Evolutionary conservation across 2,888 invertebrate species (phyloP), one percentile per base, ranked within the genome.

Genomic region (Drosophila helvetica): DNA sequence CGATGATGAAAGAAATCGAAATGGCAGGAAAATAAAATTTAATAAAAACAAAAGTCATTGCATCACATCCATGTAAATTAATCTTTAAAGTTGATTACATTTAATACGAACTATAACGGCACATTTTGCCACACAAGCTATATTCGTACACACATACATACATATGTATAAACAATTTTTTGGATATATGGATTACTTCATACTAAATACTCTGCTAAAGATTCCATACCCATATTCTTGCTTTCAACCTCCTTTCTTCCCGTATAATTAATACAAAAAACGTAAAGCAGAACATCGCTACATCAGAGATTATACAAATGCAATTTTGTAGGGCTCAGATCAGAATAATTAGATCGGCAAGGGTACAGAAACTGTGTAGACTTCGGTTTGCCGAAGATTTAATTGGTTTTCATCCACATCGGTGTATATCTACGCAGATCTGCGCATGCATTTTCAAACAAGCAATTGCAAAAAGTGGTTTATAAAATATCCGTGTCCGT

Each of bases 141-240:
- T 7, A 7, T 1, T 33, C 33, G 33, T n/a, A 38, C 7, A 38
- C n/a, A 27, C 43, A 45, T 50, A 56, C 15, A 12, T 43, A 43
- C 18, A 54, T 19, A 43, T 45, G 18, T 25, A 46, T 57, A 52
- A n/a, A 22, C 15, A 50, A 10, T 48, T 43, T 55, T 82, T 86
- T 84, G 84, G 79, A n/a, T 80, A 78, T 84, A 58, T 79, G 63
- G 74, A 79, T 60, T 69, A 42, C 61, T 47, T 38, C 46, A 60
- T 78, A 63, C 67, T 80, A 80, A 80, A 80, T 80, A 85, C 82
- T 71, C 48, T 77, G 50, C 51, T 61, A 52, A 71, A 50, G 74
- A 48, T 66, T 61, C 67, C 66, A 22, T 27, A 12, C 33, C 5
- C 12, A 12, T 33, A 33, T 18, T 30, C 66, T 67, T 62, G 48